Conservation (phyloP, 1,140 invertebrate genomes). For the Zophobas atratus region DNA sequence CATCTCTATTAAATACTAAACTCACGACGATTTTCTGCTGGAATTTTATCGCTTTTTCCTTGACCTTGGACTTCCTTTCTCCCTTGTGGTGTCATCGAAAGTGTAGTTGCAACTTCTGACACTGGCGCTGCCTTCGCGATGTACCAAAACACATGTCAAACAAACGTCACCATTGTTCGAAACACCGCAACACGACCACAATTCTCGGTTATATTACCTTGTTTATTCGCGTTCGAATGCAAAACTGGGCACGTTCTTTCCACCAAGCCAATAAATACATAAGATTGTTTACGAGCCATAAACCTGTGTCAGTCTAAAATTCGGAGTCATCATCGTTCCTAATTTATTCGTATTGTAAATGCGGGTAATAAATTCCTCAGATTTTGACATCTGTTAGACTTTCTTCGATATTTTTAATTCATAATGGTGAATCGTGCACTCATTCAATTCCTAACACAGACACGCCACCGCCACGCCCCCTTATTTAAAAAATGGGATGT, state of each 20-base stretch:
- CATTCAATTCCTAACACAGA: slow-evolving; percentile 38
- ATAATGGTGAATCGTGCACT: slow-evolving; percentile 35
- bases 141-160: background rate
- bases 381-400: slow-evolving; percentile 5
- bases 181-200: background rate
- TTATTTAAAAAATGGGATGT: slow-evolving; percentile 41
- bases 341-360: slow-evolving; percentile 14
- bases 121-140: too few species aligned
- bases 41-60: slow-evolving; percentile 1
- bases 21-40: background rate
- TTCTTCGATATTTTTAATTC: slow-evolving; percentile 26
- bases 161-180: background rate
- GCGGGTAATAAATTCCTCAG: slow-evolving; percentile 8
- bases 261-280: slow-evolving; percentile 8
- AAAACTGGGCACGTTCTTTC: slow-evolving; percentile 6
- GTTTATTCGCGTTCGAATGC: slow-evolving; percentile 9
- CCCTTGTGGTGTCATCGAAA: background rate
- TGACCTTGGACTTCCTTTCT: background rate
- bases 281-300: slow-evolving; percentile 20
- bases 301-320: slow-evolving; percentile 18
- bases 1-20: background rate
- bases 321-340: slow-evolving; percentile 13
- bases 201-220: slow-evolving; percentile 16
- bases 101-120: background rate
- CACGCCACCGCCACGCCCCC: slow-evolving; percentile 34